Evolutionary conservation across 2,797 vertebrate genomes (phyloP), one percentile per base, ranked within the genome.

Genomic region (Darevskia nairensis): DNA sequence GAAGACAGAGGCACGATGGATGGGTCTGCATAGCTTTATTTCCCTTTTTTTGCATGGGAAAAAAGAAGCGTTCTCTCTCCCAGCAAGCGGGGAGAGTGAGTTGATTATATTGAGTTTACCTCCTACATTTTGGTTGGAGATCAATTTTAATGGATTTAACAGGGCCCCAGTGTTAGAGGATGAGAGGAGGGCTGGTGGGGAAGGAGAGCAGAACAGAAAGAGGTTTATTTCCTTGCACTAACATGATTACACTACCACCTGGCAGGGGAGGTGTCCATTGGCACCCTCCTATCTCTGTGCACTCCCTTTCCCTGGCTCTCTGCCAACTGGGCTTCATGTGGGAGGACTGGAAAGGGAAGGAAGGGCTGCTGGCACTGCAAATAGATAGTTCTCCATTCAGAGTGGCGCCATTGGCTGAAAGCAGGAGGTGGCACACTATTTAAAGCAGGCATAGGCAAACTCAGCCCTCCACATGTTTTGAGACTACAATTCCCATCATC

Each of bases 21-120:
- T 72, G 71, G 86, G 85, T 2, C 9, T 80, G 39, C 59, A 59
- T 27, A 35, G 86, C 55, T 84, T 76, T 75, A 55, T 89, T 35
- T 89, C 91, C 86, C 32, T 29, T 90, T 91, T 90, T 91, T 86
- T 89, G 89, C 90, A 89, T 87, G 90, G 92, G 93, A 88, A 91
- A 92, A 92, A 90, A 87, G 55, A 79, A 55, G 68, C 19, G 6
- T 50, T 10, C 89, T 94, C 86, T 85, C 82, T 90, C 91, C 90
- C 32, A 55, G 92, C 85, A 85, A 90, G 91, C 92, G 83, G 90
- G 84, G 87, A 85, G 72, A 85, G 81, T 61, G 90, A 94, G 90
- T 95, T 95, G 94, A 94, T 95, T 94, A 92, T 92, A 89, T 93
- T 90, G 82, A 93, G 93, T 96, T 85, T 95, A 95, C 94, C 94